phyloP scores from a whole-genome alignment of 92 coral and sea anemone species.

The Montipora capitata region DNA sequence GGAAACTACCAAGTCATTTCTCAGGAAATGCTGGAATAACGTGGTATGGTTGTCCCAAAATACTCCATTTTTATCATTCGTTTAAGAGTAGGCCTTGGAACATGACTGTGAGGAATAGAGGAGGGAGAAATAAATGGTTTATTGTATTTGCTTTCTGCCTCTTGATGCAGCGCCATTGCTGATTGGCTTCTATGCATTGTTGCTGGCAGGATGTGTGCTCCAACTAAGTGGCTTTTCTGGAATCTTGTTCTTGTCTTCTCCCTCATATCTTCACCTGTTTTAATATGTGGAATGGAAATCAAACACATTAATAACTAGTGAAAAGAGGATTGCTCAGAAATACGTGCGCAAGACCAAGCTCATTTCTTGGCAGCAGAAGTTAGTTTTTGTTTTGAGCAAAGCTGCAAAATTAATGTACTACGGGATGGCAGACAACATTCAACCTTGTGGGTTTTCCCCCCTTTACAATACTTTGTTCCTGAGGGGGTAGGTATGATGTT shows the following conservation, averaged over 20 bases:
- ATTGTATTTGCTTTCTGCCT: constrained; percentile 31
- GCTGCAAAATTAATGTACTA: too few relatives aligned
- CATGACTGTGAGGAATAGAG: constrained; percentile 86
- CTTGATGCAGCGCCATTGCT: constrained; percentile 24
- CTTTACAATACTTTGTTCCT: too few relatives aligned
- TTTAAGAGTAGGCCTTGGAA: constrained; percentile 89
- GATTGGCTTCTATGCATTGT: constrained; percentile 39
- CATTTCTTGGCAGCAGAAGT: not conserved
- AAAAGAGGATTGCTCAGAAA: not conserved
- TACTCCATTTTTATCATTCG: constrained; percentile 90
- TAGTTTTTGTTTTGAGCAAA: not conserved
- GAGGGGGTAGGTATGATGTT: too few relatives aligned
- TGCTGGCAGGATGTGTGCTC: constrained; percentile 73
- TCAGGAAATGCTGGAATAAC: constrained; percentile 89
- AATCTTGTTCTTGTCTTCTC: constrained; percentile 46
- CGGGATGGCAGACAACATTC: too few relatives aligned
- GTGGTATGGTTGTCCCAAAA: constrained; percentile 95
- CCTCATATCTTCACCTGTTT: constrained; percentile 13
- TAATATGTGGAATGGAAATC: not conserved
- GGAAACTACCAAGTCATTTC: not conserved
- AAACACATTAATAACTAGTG: not conserved
- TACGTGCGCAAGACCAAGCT: not conserved
- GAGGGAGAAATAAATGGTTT: constrained; percentile 83
- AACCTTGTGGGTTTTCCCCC: too few relatives aligned
- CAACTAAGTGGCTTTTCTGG: constrained; percentile 91